These are phyloP conservation scores for Prinia subflava DNA, from an alignment of 2,113 vertebrate species.

Conservation along the genomic window DNA sequence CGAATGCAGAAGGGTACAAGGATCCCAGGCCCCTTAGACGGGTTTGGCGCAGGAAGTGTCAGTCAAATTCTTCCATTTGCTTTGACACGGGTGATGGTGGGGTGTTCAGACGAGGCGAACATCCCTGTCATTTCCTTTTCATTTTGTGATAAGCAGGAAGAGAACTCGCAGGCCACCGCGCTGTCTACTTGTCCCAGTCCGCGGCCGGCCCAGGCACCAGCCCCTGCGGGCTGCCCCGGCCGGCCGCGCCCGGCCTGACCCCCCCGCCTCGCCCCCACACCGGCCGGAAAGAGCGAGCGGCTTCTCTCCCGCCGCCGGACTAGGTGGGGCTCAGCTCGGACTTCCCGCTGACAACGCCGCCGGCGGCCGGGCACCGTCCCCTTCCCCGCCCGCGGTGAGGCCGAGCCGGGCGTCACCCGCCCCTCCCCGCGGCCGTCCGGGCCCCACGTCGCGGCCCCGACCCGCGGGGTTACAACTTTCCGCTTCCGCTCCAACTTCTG, in stretches of 20 bases:
- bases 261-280: neutral
- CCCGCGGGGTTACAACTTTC: conserved; percentile 66
- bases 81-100: neutral
- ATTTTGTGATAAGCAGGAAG: neutral
- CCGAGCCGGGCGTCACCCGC: conserved; percentile 35
- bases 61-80: conserved; percentile 5
- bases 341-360: conserved; percentile 63
- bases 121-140: neutral
- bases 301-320: conserved; percentile 49
- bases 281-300: conserved; percentile 22
- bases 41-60: neutral
- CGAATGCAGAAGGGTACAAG: neutral
- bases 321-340: conserved; percentile 71
- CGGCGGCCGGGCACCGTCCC: conserved; percentile 45
- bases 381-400: conserved; percentile 14
- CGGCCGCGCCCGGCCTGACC: neutral
- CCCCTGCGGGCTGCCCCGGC: neutral
- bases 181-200: neutral
- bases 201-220: neutral
- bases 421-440: neutral
- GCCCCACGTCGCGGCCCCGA: conserved; percentile 9
- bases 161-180: neutral
- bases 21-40: neutral
- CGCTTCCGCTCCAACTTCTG: conserved; percentile 73
- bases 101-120: neutral